Percentiles rank a stretch among this genome's conserved stretches.
Evolutionary conservation across 1,140 invertebrate species (phyloP).

Genomic region (Dendrolimus punctatus): DNA sequence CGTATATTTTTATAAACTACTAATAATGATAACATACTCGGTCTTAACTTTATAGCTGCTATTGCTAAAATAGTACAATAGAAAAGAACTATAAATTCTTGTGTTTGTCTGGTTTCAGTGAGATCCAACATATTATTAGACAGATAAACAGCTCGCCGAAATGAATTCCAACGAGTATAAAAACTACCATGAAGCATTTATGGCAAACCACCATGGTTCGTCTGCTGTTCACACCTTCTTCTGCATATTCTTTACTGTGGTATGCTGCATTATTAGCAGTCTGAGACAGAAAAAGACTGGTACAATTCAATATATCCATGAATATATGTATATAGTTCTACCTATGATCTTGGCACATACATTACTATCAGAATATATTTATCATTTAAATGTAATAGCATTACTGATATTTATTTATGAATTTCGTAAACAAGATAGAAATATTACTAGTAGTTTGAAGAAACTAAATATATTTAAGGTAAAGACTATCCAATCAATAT

Average conservation of each 20-base stretch:
- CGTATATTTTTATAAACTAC: no score
- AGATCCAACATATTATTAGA: background rate
- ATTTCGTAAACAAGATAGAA: conserved; percentile 18
- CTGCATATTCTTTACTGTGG: conserved; percentile 54
- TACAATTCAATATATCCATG: conserved; percentile 37
- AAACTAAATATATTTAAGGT: conserved; percentile 29
- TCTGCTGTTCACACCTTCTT: conserved; percentile 49
- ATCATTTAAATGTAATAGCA: conserved; percentile 27
- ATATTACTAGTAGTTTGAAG: conserved; percentile 14
- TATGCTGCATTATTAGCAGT: conserved; percentile 32
- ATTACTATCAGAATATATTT: conserved; percentile 38
- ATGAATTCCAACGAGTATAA: conserved; percentile 56
- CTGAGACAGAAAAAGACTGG: conserved; percentile 13
- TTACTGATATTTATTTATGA: conserved; percentile 33
- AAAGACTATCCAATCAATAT: conserved; percentile 72
- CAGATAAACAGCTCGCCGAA: background rate
- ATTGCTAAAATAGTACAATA: no score
- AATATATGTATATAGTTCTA: conserved; percentile 69
- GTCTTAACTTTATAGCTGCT: no score
- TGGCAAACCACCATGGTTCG: conserved; percentile 69
- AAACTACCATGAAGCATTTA: conserved; percentile 58
- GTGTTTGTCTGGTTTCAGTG: no score
- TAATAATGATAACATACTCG: no score
- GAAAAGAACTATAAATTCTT: no score
- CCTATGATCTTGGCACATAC: conserved; percentile 71